These are phyloP conservation scores for Metellina segmentata DNA, from an alignment of 2,888 invertebrate genomes.

Conservation along the genomic window DNA sequence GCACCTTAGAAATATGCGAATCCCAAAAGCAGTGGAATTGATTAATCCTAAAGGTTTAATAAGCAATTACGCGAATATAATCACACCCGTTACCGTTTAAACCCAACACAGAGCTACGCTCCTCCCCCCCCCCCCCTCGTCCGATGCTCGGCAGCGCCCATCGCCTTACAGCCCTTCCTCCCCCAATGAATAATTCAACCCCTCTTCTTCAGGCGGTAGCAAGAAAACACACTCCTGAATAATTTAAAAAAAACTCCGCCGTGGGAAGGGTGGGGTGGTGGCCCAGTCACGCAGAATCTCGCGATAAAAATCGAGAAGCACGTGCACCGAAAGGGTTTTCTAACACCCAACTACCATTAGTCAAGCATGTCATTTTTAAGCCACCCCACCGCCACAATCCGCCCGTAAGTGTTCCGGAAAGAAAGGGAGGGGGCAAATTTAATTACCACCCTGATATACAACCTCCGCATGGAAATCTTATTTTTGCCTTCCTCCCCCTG, in stretches of 20 bases:
- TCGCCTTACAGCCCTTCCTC: not conserved
- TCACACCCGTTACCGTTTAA: not conserved
- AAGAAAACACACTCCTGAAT: slow-evolving; percentile 70
- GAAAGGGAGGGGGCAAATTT: slow-evolving; percentile 45
- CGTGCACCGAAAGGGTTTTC: slow-evolving; percentile 64
- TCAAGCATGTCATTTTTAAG: slow-evolving; percentile 74
- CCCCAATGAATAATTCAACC: slow-evolving; percentile 67
- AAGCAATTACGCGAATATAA: not conserved
- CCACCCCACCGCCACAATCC: slow-evolving; percentile 37
- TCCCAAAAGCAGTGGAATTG: not conserved
- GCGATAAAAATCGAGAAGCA: slow-evolving; percentile 73
- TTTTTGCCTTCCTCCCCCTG: slow-evolving; percentile 8
- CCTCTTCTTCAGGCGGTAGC: slow-evolving; percentile 34
- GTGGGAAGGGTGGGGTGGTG: not conserved
- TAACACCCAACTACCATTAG: slow-evolving; percentile 71
- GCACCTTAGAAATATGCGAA: too few species aligned
- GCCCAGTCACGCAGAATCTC: slow-evolving; percentile 55
- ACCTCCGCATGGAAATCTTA: slow-evolving; percentile 54
- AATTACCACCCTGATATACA: slow-evolving; percentile 72
- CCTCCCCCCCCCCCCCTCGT: not conserved
- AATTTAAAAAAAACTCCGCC: slow-evolving; percentile 62
- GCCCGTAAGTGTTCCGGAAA: not conserved
- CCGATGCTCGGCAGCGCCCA: not conserved
- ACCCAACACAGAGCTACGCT: not conserved
- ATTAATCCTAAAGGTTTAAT: not conserved